Evolutionary conservation across 2,113 vertebrate species (phyloP).

Genomic region (Catagonus wagneri): DNA sequence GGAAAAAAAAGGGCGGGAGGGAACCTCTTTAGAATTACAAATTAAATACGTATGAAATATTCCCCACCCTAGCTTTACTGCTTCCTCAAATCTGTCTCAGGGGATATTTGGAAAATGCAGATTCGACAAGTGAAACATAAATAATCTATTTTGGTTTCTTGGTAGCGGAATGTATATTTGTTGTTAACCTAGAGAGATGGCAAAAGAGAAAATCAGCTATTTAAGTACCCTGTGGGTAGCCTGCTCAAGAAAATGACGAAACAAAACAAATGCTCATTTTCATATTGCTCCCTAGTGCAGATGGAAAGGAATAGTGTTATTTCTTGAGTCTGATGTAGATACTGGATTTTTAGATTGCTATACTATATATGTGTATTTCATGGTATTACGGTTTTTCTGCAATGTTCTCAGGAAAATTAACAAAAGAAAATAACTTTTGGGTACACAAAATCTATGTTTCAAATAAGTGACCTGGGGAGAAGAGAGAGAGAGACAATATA

Average conservation of each 20-base stretch:
- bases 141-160: constrained; percentile 75
- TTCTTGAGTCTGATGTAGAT: constrained; percentile 70
- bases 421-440: constrained; percentile 15
- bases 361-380: background rate
- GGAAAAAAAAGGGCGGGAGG: background rate
- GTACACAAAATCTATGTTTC: background rate
- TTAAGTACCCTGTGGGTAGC: constrained; percentile 71
- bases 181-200: constrained; percentile 73
- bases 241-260: constrained; percentile 64
- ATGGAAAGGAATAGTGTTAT: constrained; percentile 62
- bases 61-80: background rate
- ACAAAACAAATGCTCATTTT: constrained; percentile 65
- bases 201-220: constrained; percentile 75
- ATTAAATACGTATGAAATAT: constrained; percentile 76
- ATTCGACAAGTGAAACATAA: constrained; percentile 76
- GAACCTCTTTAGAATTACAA: constrained; percentile 54
- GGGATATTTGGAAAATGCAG: constrained; percentile 70
- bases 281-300: constrained; percentile 65
- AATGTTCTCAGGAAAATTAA: constrained; percentile 59
- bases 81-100: constrained; percentile 60
- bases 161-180: constrained; percentile 72
- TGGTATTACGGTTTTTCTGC: background rate
- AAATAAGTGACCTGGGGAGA: background rate
- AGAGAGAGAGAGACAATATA: background rate
- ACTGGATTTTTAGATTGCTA: constrained; percentile 63